Percentiles rank a stretch among this genome's conserved stretches.
Conservation (phyloP, 1,140 invertebrate species). For the Potamilus streckersoni region DNA sequence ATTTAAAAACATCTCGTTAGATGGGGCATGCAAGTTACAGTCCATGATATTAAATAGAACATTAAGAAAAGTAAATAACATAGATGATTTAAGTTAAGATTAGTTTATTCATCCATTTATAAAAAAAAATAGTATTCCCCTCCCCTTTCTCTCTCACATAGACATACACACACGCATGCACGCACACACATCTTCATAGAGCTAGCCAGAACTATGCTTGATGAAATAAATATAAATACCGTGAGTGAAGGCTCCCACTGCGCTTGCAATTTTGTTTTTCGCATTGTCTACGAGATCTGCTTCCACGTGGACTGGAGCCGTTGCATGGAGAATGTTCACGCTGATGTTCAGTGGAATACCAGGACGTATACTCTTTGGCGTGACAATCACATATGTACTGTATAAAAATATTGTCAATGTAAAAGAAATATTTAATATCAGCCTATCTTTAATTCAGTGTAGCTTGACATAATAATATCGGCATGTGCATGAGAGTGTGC, state of each 20-base stretch:
- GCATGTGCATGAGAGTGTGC: no score
- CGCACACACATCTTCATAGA: background rate
- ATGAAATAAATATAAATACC: conserved; percentile 14
- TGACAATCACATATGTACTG: conserved; percentile 53
- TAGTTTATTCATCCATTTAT: background rate
- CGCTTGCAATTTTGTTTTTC: conserved; percentile 16
- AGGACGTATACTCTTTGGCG: conserved; percentile 44
- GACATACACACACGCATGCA: background rate
- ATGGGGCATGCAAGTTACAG: background rate
- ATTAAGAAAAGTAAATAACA: background rate
- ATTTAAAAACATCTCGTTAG: no score
- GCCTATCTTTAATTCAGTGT: no score
- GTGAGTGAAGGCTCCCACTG: conserved; percentile 26
- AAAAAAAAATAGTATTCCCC: background rate
- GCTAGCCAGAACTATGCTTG: background rate
- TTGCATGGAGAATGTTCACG: conserved; percentile 53
- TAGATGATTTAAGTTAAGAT: background rate
- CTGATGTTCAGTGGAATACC: conserved; percentile 50
- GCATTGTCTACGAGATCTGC: conserved; percentile 27
- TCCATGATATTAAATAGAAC: background rate
- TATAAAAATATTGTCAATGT: no score
- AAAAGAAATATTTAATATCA: no score
- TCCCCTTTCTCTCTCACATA: background rate
- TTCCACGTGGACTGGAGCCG: conserved; percentile 38
- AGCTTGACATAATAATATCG: no score